Evolutionary conservation across 2,113 vertebrate genomes (phyloP).

Genomic region (Gopherus flavomarginatus): DNA sequence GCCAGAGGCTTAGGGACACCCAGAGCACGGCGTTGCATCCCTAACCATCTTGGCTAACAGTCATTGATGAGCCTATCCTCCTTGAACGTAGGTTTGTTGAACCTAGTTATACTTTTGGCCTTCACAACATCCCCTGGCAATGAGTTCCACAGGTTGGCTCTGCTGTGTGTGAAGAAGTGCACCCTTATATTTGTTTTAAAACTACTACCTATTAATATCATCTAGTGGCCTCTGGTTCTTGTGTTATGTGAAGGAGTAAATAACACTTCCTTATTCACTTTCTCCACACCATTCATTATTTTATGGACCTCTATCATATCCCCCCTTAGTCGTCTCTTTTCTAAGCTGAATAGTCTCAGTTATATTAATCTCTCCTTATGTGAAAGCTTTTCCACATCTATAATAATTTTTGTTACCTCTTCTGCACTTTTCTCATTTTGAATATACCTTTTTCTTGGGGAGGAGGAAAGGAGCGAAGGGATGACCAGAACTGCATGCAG

Average conservation of each 20-base stretch:
- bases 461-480: too few relatives aligned
- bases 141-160: neutral
- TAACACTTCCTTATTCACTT: neutral
- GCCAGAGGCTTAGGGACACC: neutral
- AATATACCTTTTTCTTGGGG: neutral
- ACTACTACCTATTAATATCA: neutral
- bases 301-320: neutral
- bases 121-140: neutral
- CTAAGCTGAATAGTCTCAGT: neutral
- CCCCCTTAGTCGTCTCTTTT: neutral
- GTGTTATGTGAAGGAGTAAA: neutral
- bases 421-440: neutral
- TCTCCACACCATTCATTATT: neutral
- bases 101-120: neutral
- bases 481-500: neutral
- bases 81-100: neutral
- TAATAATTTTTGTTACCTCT: neutral
- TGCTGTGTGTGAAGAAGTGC: neutral
- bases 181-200: neutral
- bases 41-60: neutral
- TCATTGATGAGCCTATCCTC: neutral
- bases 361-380: neutral
- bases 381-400: neutral
- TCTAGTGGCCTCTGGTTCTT: neutral
- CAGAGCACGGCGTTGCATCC: neutral